Evolutionary conservation across 2,888 invertebrate genomes (phyloP), one percentile per base, ranked within the genome.

Genomic region (Coleophora deauratella): DNA sequence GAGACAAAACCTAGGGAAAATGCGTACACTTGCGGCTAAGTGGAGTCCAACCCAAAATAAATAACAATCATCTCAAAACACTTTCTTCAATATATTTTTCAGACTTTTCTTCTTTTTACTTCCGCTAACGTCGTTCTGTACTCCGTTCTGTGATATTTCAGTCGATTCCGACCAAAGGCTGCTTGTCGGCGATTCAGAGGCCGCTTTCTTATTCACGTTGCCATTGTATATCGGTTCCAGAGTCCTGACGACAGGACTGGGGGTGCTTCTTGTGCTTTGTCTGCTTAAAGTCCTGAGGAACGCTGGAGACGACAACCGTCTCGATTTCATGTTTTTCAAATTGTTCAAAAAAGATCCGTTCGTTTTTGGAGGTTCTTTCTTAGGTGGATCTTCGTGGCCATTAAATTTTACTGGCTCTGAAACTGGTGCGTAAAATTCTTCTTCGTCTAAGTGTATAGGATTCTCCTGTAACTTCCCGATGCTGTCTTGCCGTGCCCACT

Each of bases 41-140:
- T n/a, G 40, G 9, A 21, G 11, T 14, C 38, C 28, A n/a, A n/a
- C n/a, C 21, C 3, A 21, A 21, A 21, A 41, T 50, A 51, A 56
- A 50, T 45, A 61, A 43, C 54, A 61, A 51, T n/a, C n/a, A n/a
- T n/a, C 55, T 89, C 87, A 92, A 86, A 94, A 94, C 66, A 94
- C 91, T 86, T 93, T 93, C 58, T 90, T 93, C 65, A 93, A 88
- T 68, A 94, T 90, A 75, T 91, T 91, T 70, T 91, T 93, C 52
- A 94, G 87, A 60, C 91, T 88, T 62, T 90, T 90, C 58, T 82
- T 87, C 69, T 91, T 92, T 58, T 90, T 90, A 45, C 69, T 60
- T 27, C 67, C 62, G 41, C 61, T 61, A 41, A 58, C 66, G 40
- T 70, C 75, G 32, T 75, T 72, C 27, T 55, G 70, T 11, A 64